These are phyloP conservation scores for Tadarida brasiliensis DNA, from an alignment of 2,797 vertebrate species.

Conservation along the genomic window DNA sequence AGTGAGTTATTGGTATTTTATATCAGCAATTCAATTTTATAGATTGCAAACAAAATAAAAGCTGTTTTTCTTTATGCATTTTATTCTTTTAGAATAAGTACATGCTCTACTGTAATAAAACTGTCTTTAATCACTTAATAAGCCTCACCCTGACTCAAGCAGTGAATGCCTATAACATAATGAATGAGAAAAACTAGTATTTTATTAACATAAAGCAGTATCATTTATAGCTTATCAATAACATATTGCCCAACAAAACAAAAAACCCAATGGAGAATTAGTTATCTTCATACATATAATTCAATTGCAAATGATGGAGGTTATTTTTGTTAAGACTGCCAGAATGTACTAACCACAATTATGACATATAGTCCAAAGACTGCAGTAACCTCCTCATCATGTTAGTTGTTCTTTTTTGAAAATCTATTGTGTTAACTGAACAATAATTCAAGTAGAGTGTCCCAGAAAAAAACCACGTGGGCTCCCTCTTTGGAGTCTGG, in stretches of 20 bases:
- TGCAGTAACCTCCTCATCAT: slow-evolving; percentile 54
- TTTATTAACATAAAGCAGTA: slow-evolving; percentile 86
- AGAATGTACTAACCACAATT: slow-evolving; percentile 74
- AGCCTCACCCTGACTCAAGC: slow-evolving; percentile 83
- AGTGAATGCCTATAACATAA: slow-evolving; percentile 77
- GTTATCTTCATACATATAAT: slow-evolving; percentile 66
- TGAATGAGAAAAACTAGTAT: slow-evolving; percentile 85
- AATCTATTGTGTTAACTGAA: slow-evolving; percentile 80
- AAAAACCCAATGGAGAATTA: slow-evolving; percentile 77
- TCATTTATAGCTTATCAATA: slow-evolving; percentile 74
- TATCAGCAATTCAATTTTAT: slow-evolving; percentile 82
- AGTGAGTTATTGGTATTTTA: slow-evolving; percentile 85
- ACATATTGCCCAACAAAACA: slow-evolving; percentile 71
- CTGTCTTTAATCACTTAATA: slow-evolving; percentile 45
- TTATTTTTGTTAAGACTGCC: slow-evolving; percentile 74
- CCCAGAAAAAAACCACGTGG: slow-evolving; percentile 69
- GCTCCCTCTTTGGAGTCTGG: slow-evolving; percentile 70
- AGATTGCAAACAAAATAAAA: slow-evolving; percentile 83
- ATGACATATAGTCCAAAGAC: slow-evolving; percentile 71
- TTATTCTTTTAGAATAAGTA: slow-evolving; percentile 78
- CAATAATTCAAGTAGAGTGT: slow-evolving; percentile 73
- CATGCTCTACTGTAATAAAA: slow-evolving; percentile 86
- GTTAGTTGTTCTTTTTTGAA: slow-evolving; percentile 72
- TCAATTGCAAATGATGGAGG: slow-evolving; percentile 38
- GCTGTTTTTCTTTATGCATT: slow-evolving; percentile 82